phyloP scores from a whole-genome alignment of 64 coral and sea anemone species.

The Dendronephthya gigantea region DNA sequence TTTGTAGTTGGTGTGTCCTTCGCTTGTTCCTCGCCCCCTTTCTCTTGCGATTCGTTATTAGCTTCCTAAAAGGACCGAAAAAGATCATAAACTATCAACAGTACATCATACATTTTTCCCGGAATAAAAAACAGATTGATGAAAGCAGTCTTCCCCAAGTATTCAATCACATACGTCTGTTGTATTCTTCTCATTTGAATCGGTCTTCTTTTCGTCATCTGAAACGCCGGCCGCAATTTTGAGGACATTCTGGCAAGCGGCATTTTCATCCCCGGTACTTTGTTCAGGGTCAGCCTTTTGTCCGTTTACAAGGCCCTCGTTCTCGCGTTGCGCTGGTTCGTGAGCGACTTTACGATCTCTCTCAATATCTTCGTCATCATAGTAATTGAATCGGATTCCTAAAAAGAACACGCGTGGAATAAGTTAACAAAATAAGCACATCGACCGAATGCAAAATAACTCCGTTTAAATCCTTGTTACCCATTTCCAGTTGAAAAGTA shows the following conservation, averaged over 20 bases:
- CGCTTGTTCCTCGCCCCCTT: not conserved
- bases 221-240: not conserved
- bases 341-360: not conserved
- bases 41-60: not conserved
- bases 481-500: no score
- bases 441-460: not conserved
- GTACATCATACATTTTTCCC: not conserved
- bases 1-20: not conserved
- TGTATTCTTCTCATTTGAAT: not conserved
- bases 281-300: not conserved
- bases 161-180: not conserved
- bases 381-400: not conserved
- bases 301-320: not conserved
- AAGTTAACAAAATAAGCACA: no score
- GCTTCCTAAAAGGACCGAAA: not conserved
- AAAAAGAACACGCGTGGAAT: no score
- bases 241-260: not conserved
- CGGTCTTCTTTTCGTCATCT: not conserved
- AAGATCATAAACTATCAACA: not conserved
- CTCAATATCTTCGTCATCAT: not conserved
- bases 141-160: no score
- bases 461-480: no score
- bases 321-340: not conserved
- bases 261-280: not conserved
- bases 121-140: no score